Evolutionary conservation across 1,140 invertebrate genomes (phyloP).

Genomic region (Psilanteris sp.): DNA sequence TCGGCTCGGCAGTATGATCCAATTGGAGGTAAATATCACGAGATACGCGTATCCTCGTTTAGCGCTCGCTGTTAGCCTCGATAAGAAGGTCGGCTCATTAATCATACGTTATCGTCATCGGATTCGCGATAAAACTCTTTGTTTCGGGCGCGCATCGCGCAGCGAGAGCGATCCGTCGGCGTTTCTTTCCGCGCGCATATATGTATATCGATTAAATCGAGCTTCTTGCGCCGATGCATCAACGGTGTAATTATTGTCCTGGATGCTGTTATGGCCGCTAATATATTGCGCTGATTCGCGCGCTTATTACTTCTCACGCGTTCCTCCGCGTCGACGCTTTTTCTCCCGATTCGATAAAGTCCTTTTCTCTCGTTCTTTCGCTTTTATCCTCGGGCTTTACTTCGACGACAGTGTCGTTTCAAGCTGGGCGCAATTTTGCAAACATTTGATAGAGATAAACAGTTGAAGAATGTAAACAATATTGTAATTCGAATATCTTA

Average conservation of each 20-base stretch:
- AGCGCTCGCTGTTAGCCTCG: conserved; percentile 11
- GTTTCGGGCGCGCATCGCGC: conserved; percentile 6
- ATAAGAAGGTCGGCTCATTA: conserved; percentile 45
- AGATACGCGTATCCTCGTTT: conserved; percentile 8
- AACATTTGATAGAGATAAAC: too few relatives aligned
- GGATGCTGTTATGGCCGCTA: conserved; percentile 1
- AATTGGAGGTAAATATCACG: conserved; percentile 75
- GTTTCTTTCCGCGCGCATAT: conserved; percentile 4
- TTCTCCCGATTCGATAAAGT: too few relatives aligned
- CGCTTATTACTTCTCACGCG: conserved; percentile 21
- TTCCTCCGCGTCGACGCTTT: conserved; percentile 3
- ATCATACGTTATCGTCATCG: conserved; percentile 35
- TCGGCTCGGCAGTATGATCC: conserved; percentile 78
- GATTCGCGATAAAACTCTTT: conserved; percentile 27
- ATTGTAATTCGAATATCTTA: too few relatives aligned
- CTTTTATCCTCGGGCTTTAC: too few relatives aligned
- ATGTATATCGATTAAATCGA: conserved; percentile 15
- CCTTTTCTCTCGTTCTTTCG: too few relatives aligned
- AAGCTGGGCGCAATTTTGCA: too few relatives aligned
- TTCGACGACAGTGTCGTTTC: too few relatives aligned
- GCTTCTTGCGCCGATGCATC: conserved; percentile 13
- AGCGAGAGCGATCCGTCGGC: not conserved
- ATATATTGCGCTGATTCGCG: conserved; percentile 3
- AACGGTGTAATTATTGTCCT: conserved; percentile 17
- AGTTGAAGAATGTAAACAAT: too few relatives aligned